Conservation (phyloP, 2,888 invertebrate species). For the Caenorhabditis sulstoni region DNA sequence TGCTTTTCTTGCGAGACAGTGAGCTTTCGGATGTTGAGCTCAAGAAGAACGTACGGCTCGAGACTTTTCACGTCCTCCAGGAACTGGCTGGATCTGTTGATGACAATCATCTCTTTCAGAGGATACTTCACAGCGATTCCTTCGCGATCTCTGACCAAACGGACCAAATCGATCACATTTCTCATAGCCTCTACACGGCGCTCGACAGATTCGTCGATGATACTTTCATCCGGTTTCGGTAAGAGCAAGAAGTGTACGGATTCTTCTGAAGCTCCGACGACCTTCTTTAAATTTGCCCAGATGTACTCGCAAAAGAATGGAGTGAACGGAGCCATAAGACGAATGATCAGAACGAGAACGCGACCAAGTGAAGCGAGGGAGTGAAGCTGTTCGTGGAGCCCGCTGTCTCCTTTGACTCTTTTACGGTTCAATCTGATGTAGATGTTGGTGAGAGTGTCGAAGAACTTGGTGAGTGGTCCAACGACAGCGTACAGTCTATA, state of each 20-base stretch:
- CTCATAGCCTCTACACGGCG: conserved; percentile 92
- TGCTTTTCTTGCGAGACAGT: conserved; percentile 88
- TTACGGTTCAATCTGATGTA: conserved; percentile 97
- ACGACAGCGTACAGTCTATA: conserved; percentile 95
- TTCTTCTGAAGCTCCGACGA: conserved; percentile 77
- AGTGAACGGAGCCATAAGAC: conserved; percentile 97
- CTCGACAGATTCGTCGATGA: conserved; percentile 91
- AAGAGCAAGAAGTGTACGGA: conserved; percentile 95
- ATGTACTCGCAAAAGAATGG: conserved; percentile 96
- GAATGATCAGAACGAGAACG: conserved; percentile 90
- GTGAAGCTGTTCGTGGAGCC: conserved; percentile 88
- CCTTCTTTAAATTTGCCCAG: conserved; percentile 88
- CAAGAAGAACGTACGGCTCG: conserved; percentile 90
- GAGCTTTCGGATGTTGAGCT: conserved; percentile 91
- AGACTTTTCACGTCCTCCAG: conserved; percentile 88
- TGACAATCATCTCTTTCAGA: conserved; percentile 93
- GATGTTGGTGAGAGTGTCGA: conserved; percentile 98
- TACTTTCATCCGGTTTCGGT: conserved; percentile 85
- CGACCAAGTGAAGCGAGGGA: conserved; percentile 92
- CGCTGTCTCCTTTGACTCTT: conserved; percentile 93
- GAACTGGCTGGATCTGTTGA: conserved; percentile 89
- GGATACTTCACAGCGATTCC: conserved; percentile 97
- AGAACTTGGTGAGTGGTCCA: conserved; percentile 93
- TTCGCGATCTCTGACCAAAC: conserved; percentile 93
- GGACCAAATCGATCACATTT: conserved; percentile 92